A percentile compares a stretch with the other conserved stretches of the same genome.
These are phyloP conservation scores for Hypanus sabinus DNA, from an alignment of 2,113 vertebrate genomes.

Conservation along the genomic window DNA sequence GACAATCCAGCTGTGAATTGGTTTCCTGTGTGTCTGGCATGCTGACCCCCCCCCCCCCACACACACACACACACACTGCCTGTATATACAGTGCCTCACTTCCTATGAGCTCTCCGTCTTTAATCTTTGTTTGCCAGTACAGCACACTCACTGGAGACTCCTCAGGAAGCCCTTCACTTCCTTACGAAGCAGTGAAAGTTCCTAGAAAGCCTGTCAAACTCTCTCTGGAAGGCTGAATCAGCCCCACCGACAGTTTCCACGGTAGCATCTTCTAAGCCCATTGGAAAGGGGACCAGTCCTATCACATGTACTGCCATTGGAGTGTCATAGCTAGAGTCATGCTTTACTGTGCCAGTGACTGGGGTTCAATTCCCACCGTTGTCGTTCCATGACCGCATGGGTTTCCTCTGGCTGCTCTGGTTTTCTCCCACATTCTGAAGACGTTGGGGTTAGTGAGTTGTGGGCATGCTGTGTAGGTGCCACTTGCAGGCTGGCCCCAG, in stretches of 20 bases:
- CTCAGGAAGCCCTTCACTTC: slow-evolving; percentile 38
- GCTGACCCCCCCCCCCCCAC: background rate
- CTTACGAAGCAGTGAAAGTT: background rate
- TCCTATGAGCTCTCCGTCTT: slow-evolving; percentile 38
- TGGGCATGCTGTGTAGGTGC: no score
- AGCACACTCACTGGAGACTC: slow-evolving; percentile 15
- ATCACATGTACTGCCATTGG: no score
- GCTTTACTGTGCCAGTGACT: no score
- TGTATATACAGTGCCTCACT: background rate
- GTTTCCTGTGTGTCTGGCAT: background rate
- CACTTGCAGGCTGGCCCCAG: no score
- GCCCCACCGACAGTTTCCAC: background rate
- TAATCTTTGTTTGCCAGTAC: slow-evolving; percentile 35
- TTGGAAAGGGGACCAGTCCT: no score
- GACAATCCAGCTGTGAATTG: background rate
- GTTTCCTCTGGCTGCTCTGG: no score
- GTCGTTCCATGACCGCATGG: no score
- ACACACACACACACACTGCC: background rate
- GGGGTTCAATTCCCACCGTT: no score
- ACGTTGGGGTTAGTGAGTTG: no score
- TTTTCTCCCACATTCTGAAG: no score
- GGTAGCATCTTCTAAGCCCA: background rate
- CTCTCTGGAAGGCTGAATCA: background rate
- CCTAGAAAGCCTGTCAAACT: background rate
- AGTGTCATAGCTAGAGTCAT: no score